Conservation (phyloP, 2,113 vertebrate species). For the Oreotrochilus melanogaster region DNA sequence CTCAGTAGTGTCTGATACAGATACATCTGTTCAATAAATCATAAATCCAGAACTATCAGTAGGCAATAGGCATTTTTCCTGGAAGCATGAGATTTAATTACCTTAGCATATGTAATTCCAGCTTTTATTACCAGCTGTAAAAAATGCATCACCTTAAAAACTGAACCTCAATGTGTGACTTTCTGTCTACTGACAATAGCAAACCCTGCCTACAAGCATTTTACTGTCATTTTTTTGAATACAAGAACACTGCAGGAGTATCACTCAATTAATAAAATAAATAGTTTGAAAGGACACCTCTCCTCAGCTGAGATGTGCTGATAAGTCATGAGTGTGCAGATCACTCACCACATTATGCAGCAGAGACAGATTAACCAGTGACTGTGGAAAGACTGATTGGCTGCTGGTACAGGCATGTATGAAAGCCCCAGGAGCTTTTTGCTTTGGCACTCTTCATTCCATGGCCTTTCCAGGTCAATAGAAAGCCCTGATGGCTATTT, state of each 20-base stretch:
- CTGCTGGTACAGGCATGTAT: background rate
- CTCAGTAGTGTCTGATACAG: constrained; percentile 30
- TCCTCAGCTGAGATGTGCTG: background rate
- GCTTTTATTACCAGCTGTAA: constrained; percentile 9
- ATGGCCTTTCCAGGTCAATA: background rate
- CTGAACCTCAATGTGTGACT: background rate
- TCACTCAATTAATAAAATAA: background rate
- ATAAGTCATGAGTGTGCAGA: background rate
- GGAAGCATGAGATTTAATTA: constrained; percentile 52
- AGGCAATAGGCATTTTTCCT: background rate
- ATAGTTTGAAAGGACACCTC: background rate
- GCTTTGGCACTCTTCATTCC: background rate
- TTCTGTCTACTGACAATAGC: background rate
- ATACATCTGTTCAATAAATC: constrained; percentile 62
- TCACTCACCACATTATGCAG: background rate
- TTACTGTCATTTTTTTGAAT: background rate
- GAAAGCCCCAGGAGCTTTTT: background rate
- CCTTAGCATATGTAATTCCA: constrained; percentile 27
- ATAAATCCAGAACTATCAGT: background rate
- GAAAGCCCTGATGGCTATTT: background rate
- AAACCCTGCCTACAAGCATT: background rate
- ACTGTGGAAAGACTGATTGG: background rate
- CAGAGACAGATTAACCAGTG: background rate
- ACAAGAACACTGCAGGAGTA: background rate
- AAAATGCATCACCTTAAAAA: constrained; percentile 28